Percentiles rank a stretch among this genome's conserved stretches.
These are phyloP conservation scores for Gymnoscopelus microlampas DNA, from an alignment of 2,797 vertebrate species.

Conservation along the genomic window DNA sequence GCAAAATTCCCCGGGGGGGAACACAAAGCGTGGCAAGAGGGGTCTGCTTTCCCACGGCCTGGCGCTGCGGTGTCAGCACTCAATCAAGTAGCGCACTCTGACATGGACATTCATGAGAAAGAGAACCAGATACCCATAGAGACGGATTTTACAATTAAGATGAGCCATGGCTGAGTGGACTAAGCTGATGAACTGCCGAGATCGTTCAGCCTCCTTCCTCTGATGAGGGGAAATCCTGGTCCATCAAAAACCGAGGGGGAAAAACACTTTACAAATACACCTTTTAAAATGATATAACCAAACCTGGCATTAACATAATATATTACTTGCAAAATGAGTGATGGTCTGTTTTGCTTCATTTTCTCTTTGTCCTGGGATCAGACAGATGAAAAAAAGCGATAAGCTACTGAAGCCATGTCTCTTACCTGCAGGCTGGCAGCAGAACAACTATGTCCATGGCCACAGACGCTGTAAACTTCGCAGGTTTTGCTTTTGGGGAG, in stretches of 20 bases:
- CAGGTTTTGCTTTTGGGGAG: constrained; percentile 80
- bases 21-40: constrained; percentile 70
- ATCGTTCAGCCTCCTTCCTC: neutral
- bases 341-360: neutral
- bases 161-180: constrained; percentile 13
- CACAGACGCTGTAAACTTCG: constrained; percentile 83
- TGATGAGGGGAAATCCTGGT: neutral
- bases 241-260: neutral
- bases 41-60: constrained; percentile 82
- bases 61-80: constrained; percentile 71
- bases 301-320: neutral
- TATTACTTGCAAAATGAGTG: neutral
- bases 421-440: constrained; percentile 73
- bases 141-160: constrained; percentile 46
- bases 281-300: neutral
- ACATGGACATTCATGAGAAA: constrained; percentile 60
- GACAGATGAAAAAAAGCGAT: constrained; percentile 3
- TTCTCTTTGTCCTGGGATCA: constrained; percentile 11
- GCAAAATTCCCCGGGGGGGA: constrained; percentile 68
- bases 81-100: constrained; percentile 67
- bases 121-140: constrained; percentile 29
- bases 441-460: constrained; percentile 62
- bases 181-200: constrained; percentile 5
- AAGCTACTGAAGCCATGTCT: neutral
- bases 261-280: neutral